phyloP scores from a whole-genome alignment of 2,888 invertebrate genomes.

The Dysmachus trigonus region DNA sequence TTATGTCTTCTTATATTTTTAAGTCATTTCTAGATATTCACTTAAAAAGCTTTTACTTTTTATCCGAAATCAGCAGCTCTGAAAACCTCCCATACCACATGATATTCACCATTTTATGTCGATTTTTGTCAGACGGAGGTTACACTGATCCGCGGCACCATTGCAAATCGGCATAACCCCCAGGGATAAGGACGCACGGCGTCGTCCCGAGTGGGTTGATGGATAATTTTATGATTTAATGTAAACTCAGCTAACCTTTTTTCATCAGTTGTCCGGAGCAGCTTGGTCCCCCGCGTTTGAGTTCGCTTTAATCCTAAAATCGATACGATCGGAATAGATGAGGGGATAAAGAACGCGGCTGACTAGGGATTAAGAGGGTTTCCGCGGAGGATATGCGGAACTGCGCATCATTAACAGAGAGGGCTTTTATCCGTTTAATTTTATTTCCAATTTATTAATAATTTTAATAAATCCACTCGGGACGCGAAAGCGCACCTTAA shows the following conservation, averaged over 20 bases:
- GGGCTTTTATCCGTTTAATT: conserved; percentile 28
- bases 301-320: conserved; percentile 57
- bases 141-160: not conserved
- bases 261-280: conserved; percentile 6
- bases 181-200: not conserved
- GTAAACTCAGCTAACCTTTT: conserved; percentile 41
- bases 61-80: not conserved
- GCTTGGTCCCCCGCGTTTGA: not conserved
- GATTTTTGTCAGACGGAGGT: not conserved
- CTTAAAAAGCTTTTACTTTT: not conserved
- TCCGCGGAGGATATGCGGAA: conserved; percentile 43
- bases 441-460: conserved; percentile 50
- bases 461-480: conserved; percentile 49
- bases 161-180: not conserved
- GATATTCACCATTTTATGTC: not conserved
- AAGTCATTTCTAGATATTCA: not conserved
- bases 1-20: not conserved
- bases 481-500: conserved; percentile 48
- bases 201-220: not conserved
- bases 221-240: conserved; percentile 41
- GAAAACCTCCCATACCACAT: not conserved
- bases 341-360: conserved; percentile 44
- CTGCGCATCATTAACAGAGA: conserved; percentile 41
- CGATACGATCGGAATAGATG: conserved; percentile 52
- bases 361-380: conserved; percentile 47